Conservation (phyloP, 2,797 vertebrate species). For the Helicolenus hilgendorfi region DNA sequence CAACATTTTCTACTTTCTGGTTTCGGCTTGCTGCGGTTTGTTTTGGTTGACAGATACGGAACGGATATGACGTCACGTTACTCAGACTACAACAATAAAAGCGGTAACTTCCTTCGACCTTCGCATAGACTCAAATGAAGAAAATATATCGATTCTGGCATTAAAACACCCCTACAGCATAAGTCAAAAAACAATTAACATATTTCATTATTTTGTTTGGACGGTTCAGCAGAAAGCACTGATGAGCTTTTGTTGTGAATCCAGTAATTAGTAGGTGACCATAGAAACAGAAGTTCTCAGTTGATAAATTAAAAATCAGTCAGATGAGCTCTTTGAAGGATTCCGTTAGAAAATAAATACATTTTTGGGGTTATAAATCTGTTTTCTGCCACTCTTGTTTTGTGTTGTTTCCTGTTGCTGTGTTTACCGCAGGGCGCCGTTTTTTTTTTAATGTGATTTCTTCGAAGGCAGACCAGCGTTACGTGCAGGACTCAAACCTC, state of each 20-base stretch:
- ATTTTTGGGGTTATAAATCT: neutral
- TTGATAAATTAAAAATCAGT: neutral
- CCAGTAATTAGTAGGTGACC: neutral
- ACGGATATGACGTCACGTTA: no score
- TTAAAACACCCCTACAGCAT: neutral
- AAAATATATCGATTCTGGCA: no score
- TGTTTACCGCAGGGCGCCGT: neutral
- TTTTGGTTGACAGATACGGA: no score
- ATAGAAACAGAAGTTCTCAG: neutral
- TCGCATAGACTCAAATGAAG: fast-evolving
- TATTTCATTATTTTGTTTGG: neutral
- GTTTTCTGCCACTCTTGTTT: neutral
- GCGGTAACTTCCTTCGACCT: no score
- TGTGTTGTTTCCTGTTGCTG: neutral
- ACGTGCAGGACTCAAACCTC: slow-evolving; percentile 15
- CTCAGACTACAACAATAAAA: no score
- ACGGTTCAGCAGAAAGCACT: neutral
- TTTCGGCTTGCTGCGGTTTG: fast-evolving
- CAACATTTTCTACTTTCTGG: no score
- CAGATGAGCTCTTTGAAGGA: neutral
- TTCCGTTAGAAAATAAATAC: neutral
- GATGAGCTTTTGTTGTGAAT: no score
- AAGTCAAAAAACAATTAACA: neutral
- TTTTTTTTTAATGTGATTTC: neutral
- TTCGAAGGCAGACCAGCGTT: neutral